Conservation (phyloP, 2,888 invertebrate genomes). For the Andrena trimmerana region DNA sequence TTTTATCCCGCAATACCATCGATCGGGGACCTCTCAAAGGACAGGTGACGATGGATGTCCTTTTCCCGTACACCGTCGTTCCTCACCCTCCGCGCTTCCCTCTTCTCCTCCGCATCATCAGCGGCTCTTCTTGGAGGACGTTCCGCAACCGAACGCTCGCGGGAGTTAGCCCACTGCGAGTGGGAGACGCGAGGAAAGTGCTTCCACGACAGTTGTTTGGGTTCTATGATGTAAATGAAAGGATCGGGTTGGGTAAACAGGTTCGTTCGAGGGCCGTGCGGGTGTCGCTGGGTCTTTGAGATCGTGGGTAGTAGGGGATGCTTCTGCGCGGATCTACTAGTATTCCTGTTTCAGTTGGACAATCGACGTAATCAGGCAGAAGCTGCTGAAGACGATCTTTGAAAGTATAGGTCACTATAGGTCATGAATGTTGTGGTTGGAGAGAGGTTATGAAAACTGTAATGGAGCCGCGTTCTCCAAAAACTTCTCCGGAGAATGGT, state of each 20-base stretch:
- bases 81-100: not conserved
- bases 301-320: too few relatives aligned
- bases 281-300: not conserved
- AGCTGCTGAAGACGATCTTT: too few relatives aligned
- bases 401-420: too few relatives aligned
- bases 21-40: constrained; percentile 23
- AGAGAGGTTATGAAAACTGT: too few relatives aligned
- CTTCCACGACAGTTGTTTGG: not conserved
- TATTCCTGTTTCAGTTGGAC: too few relatives aligned
- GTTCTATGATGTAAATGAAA: not conserved
- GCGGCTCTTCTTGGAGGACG: constrained; percentile 2
- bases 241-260: not conserved
- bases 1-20: constrained; percentile 60
- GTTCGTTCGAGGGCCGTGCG: not conserved
- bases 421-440: too few relatives aligned
- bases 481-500: too few relatives aligned
- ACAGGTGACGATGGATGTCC: constrained; percentile 18
- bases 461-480: too few relatives aligned
- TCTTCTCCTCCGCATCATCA: not conserved
- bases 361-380: too few relatives aligned
- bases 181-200: not conserved
- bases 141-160: constrained; percentile 34
- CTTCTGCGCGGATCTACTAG: too few relatives aligned
- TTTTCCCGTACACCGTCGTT: not conserved
- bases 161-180: not conserved